A percentile compares a stretch with the other conserved stretches of the same genome.
phyloP scores from a whole-genome alignment of 2,113 vertebrate species.

The Paedocypris sp. region DNA sequence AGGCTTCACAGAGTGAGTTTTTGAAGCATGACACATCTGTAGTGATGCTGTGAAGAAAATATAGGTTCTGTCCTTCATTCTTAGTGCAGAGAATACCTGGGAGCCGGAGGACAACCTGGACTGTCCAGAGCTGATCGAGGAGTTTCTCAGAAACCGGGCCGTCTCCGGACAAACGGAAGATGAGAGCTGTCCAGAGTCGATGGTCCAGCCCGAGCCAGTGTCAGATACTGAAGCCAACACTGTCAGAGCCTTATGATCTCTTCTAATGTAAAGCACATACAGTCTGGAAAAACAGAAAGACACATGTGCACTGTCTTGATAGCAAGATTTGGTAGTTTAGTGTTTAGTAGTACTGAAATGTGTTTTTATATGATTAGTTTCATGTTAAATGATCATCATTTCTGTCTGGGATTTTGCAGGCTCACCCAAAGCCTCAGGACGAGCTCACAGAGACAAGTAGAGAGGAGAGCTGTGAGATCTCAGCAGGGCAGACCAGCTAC shows the following conservation, averaged over 20 bases:
- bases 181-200: slow-evolving; percentile 15
- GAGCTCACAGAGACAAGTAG: slow-evolving; percentile 25
- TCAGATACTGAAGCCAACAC: slow-evolving; percentile 56
- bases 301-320: too few species aligned
- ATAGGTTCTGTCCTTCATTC: not conserved
- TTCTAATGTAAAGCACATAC: too few species aligned
- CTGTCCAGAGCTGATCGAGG: slow-evolving; percentile 93
- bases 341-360: too few species aligned
- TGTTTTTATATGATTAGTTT: too few species aligned
- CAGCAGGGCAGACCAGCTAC: slow-evolving; percentile 68
- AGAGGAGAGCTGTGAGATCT: slow-evolving; percentile 60
- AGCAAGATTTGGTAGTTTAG: too few species aligned
- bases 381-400: too few species aligned
- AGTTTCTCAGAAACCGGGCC: slow-evolving; percentile 81
- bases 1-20: slow-evolving; percentile 93
- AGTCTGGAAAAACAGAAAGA: too few species aligned
- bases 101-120: slow-evolving; percentile 97
- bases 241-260: slow-evolving; percentile 54
- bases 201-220: slow-evolving; percentile 54
- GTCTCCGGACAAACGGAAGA: slow-evolving; percentile 57
- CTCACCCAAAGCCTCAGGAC: slow-evolving; percentile 28
- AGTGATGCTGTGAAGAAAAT: too few species aligned
- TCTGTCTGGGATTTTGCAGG: not conserved
- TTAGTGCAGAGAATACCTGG: slow-evolving; percentile 96
- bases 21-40: too few species aligned